Evolutionary conservation across 2,888 invertebrate genomes (phyloP).

Genomic region (Ashinkailepas kermadecensis): DNA sequence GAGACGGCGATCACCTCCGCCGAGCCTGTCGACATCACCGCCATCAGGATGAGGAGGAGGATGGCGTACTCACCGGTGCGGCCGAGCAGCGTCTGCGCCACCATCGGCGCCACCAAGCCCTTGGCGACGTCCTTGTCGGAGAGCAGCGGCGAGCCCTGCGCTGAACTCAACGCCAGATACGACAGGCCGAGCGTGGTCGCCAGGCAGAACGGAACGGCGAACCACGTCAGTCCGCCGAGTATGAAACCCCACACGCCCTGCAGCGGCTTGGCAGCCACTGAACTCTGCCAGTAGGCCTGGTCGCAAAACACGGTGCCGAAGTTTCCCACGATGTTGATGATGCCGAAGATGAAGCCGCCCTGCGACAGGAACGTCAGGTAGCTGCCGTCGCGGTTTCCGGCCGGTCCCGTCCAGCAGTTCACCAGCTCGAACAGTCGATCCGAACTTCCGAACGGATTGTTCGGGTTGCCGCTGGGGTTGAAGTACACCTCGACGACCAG

Average conservation of each 20-base stretch:
- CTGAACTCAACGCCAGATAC: constrained; percentile 39
- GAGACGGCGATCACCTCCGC: constrained; percentile 43
- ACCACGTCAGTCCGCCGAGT: constrained; percentile 42
- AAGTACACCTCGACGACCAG: constrained; percentile 29
- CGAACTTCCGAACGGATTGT: constrained; percentile 27
- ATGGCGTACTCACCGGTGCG: constrained; percentile 39
- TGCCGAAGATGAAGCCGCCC: constrained; percentile 25
- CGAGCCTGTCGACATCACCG: constrained; percentile 43
- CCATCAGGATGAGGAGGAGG: constrained; percentile 42
- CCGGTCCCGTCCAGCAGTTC: constrained; percentile 38
- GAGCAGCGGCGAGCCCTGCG: constrained; percentile 36
- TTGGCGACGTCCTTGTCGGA: constrained; percentile 36
- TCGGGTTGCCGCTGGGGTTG: constrained; percentile 27
- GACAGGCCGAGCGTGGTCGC: constrained; percentile 42
- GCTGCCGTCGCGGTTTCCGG: constrained; percentile 39
- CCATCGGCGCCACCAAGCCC: constrained; percentile 41
- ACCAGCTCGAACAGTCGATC: constrained; percentile 36
- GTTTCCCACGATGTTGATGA: constrained; percentile 37
- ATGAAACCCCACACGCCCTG: constrained; percentile 42
- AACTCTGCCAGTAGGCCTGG: constrained; percentile 44
- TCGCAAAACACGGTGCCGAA: constrained; percentile 44
- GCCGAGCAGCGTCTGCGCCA: constrained; percentile 41
- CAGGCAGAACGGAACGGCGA: constrained; percentile 43
- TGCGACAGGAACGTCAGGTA: constrained; percentile 41
- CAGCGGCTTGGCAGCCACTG: constrained; percentile 42